Evolutionary conservation across 1,140 invertebrate genomes (phyloP), one percentile per base, ranked within the genome.

Genomic region (Venturia canescens): DNA sequence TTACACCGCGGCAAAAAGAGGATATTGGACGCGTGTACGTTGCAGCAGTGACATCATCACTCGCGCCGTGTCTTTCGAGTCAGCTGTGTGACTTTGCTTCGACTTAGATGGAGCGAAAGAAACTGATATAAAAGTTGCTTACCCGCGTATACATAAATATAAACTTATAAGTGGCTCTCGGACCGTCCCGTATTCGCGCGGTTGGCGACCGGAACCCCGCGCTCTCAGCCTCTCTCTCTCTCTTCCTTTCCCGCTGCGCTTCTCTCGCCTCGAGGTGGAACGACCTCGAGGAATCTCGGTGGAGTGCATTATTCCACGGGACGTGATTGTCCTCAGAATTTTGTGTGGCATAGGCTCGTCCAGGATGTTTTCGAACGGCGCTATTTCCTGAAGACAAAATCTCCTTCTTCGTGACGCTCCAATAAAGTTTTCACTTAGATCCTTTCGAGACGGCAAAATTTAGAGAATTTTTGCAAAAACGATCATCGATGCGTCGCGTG

Each of bases 41-140:
- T 83, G 86, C 88, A 88, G 89, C 84, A 84, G 87, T 92, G 90
- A 91, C 91, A 91, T 92, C 90, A 91, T 88, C 91, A 67, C 74
- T 69, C 80, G 82, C 79, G 75, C 44, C 71, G n/a, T n/a, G n/a
- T n/a, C n/a, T n/a, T n/a, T 57, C 60, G 80, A 87, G 88, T 90
- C 90, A 91, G 89, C 90, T 91, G 66, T 91, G 66, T 29, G 90
- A 89, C 85, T 66, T 74, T 44, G 75, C 31, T 70, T 85, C 84
- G 88, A 92, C 90, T 91, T 92, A 91, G 90, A 91, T 92, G 90
- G 91, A 92, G 90, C 89, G 91, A 91, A 91, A 91, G 90, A 92
- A 82, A 79, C 34, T 53, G 69, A 83, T 80, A 63, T 72, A 83
- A 79, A 80, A 83, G 26, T 76, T 13, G 16, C 29, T 16, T 67